Evolutionary conservation across 2,113 vertebrate genomes (phyloP).

Genomic region (Sclerurus mexicanus): DNA sequence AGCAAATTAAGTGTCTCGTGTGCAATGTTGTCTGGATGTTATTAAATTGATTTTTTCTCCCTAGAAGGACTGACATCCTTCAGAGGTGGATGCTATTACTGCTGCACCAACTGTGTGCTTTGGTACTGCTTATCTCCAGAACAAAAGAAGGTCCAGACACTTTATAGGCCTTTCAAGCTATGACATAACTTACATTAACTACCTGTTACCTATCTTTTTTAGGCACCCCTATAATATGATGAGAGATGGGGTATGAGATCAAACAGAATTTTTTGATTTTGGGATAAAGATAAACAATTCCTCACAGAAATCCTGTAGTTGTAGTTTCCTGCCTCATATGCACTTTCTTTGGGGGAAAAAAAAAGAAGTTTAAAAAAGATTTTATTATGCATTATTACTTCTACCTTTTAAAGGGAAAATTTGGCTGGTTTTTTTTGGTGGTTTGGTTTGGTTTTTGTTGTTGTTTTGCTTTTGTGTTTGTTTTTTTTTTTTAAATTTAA

Average conservation of each 20-base stretch:
- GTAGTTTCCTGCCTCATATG: not conserved
- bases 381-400: not conserved
- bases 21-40: not conserved
- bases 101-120: not conserved
- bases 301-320: not conserved
- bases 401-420: not conserved
- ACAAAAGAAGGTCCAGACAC: not conserved
- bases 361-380: rapidly evolving
- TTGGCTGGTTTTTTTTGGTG: not conserved
- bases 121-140: not conserved
- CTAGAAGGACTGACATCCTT: not conserved
- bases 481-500: not conserved
- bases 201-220: not conserved
- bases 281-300: not conserved
- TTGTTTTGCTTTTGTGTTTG: no score
- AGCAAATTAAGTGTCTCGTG: not conserved
- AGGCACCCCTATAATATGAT: not conserved
- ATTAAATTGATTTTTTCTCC: conserved; percentile 2
- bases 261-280: not conserved
- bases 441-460: no score
- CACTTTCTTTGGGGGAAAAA: rapidly evolving
- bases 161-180: not conserved
- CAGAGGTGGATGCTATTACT: not conserved
- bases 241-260: not conserved
- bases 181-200: not conserved